Conservation (phyloP, 2,113 vertebrate genomes). For the Numenius arquata region DNA sequence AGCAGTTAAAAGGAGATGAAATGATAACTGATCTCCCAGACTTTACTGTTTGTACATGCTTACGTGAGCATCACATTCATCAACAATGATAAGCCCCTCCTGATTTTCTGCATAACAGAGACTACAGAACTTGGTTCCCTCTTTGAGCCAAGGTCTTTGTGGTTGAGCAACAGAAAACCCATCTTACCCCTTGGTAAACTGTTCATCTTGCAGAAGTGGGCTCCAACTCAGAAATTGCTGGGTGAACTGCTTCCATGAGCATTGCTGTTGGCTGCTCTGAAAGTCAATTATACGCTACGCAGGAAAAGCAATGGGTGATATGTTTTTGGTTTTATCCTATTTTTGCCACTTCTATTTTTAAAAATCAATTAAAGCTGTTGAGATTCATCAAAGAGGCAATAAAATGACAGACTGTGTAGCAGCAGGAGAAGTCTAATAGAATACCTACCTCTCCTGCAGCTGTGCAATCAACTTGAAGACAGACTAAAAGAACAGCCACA, state of each 20-base stretch:
- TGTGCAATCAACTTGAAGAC: neutral
- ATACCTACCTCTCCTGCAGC: neutral
- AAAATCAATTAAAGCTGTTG: constrained; percentile 30
- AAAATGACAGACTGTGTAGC: neutral
- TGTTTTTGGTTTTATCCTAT: neutral
- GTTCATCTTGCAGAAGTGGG: neutral
- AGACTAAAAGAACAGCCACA: neutral
- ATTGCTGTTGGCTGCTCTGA: neutral
- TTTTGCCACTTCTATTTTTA: constrained; percentile 31
- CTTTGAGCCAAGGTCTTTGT: neutral
- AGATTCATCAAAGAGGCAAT: constrained; percentile 12
- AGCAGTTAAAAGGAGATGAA: neutral
- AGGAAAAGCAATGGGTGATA: neutral
- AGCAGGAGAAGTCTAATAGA: neutral
- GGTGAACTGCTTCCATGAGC: neutral
- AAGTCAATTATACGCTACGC: neutral
- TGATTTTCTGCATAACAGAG: neutral
- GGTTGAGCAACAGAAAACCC: neutral
- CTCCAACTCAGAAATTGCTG: neutral
- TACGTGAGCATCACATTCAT: accelerated
- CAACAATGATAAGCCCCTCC: neutral
- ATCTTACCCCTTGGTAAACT: neutral
- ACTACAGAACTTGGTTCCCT: neutral
- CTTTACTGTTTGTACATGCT: neutral
- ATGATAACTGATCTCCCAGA: neutral